Evolutionary conservation across 23 tunicate species (phyloP), one percentile per base, ranked within the genome.

Genomic region (Phallusia fumigata): DNA sequence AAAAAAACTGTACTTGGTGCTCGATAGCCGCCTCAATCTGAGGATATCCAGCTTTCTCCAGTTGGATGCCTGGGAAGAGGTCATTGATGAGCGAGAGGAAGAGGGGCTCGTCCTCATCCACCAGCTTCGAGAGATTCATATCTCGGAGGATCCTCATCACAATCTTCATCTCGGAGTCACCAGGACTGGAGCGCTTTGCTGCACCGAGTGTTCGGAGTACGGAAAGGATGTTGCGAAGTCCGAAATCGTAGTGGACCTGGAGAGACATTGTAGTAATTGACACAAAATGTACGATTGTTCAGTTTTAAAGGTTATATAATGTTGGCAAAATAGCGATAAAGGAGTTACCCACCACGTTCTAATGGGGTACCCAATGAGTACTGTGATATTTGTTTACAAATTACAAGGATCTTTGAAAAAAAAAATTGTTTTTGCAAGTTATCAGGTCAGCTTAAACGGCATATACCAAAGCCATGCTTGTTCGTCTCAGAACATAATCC

Each of bases 121-220:
- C 95, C 47, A 95, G 82, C 78, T 95, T 95, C 31, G 99, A 95
- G 53, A 95, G 86, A 64, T 95, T 95, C 99, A 95, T 95, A 65
- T 95, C 99, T 58, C 99, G 80, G 51, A 95, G 64, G 65, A 95
- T 91, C 69, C 95, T 75, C 99, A 95, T 95, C 86, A 95, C 99
- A n/a, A 91, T 95, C 33, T 93, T 95, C 90, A 95, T 95, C 80
- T 95, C 99, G 13, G 99, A 91, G 80, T 95, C 99, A 33, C 76
- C 92, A 0, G 99, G 99, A 77, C 84, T 90, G 26, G 90, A 80
- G 65, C 99, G 81, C 78, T 95, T 95, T 45, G 85, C 88, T n/a
- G 99, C 95, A 65, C 99, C 99, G 18, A 95, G 88, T 64, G 99
- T 95, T 13, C 99, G 99, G 26, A 95, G 84, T 6, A 95, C 99